phyloP scores from a whole-genome alignment of 2,797 vertebrate species.

The Aphelocoma californica region DNA sequence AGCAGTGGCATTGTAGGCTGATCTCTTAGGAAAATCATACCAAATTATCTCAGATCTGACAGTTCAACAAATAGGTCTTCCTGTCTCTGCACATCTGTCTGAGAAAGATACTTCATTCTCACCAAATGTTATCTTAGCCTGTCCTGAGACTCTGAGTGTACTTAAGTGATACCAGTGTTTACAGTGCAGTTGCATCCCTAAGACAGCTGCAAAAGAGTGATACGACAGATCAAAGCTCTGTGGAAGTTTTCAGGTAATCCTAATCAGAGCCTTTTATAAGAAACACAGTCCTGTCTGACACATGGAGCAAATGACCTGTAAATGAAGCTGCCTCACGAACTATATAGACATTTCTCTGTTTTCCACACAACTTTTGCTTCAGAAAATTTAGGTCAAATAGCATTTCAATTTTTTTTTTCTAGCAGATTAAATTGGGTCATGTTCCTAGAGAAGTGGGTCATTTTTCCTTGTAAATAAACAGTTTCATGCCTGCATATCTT shows the following conservation, averaged over 20 bases:
- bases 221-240: not conserved
- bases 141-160: not conserved
- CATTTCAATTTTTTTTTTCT: not conserved
- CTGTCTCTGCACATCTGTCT: not conserved
- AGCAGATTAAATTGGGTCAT: constrained; percentile 63
- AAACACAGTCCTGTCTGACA: constrained; percentile 10
- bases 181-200: not conserved
- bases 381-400: constrained; percentile 53
- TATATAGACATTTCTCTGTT: not conserved
- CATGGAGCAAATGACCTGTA: constrained; percentile 6
- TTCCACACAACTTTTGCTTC: constrained; percentile 45
- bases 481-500: constrained; percentile 54
- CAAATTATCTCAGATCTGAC: not conserved
- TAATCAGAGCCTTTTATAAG: constrained; percentile 28
- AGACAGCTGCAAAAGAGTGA: not conserved
- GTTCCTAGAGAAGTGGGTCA: constrained; percentile 60
- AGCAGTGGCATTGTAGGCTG: not conserved
- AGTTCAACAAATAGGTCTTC: not conserved
- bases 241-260: constrained; percentile 19
- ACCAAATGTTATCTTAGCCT: not conserved
- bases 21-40: not conserved
- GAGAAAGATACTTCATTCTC: not conserved
- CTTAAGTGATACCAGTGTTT: not conserved
- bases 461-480: constrained; percentile 62
- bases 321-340: not conserved